Evolutionary conservation across 2,113 vertebrate genomes (phyloP), one percentile per base, ranked within the genome.

Genomic region (Balaeniceps rex): DNA sequence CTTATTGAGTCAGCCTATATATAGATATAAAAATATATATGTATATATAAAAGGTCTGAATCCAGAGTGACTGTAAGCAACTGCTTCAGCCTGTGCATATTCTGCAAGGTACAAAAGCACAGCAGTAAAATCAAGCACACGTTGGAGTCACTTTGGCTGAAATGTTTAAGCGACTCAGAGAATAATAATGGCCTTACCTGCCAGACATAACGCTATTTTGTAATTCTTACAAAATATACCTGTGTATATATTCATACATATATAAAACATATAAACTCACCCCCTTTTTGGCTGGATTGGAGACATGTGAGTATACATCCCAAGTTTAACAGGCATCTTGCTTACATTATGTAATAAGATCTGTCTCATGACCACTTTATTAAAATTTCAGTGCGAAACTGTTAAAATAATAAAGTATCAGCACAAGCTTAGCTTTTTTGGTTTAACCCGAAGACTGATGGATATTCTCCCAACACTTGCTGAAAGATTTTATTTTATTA

Each of bases 401-500:
- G 18, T n/a, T 78, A 75, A 82, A 88, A 88, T 11, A n/a, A 85
- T 38, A 36, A 90, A 70, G 15, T 42, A 81, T 65, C 84, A 77
- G 70, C 46, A 83, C 25, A 49, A 89, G 26, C 33, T 55, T 69
- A 31, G 54, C 51, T 60, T 76, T 90, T 54, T 58, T 34, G 11
- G 24, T 83, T 91, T 74, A 93, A 86, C 79, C 47, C 4, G 7
- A 88, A 91, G 68, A 89, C 90, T 95, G 83, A 97, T 89, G 65
- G 42, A 70, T 95, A 87, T 60, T 87, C 86, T 87, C 38, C 61
- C 55, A 76, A 66, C 0, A 4, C 78, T 94, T 95, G 94, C 78
- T 96, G 95, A 96, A 97, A 93, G 90, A 83, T 94, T 95, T 94
- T 63, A 91, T 97, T 97, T 97, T 84, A 91, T 95, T 94, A 96